Percentiles rank a stretch among this genome's conserved stretches.
These are phyloP conservation scores for Agonum fuliginosum DNA, from an alignment of 2,888 invertebrate species.

Conservation along the genomic window DNA sequence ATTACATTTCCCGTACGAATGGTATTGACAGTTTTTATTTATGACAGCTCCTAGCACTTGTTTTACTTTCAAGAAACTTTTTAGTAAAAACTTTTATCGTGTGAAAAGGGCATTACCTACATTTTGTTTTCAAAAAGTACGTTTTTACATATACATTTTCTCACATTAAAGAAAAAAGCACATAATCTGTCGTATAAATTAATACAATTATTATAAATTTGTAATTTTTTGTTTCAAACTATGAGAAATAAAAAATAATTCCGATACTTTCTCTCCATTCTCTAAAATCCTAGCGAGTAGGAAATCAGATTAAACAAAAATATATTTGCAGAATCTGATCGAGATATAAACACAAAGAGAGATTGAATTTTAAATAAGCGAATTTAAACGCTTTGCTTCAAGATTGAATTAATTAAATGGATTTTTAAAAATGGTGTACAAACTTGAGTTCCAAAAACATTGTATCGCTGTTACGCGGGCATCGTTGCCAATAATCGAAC, in stretches of 20 bases:
- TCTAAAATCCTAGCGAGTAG: not conserved
- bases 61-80: too few species aligned
- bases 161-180: too few species aligned
- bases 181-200: too few species aligned
- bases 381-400: constrained; percentile 20
- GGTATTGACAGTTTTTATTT: too few species aligned
- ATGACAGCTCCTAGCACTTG: too few species aligned
- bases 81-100: too few species aligned
- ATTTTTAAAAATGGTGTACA: not conserved
- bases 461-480: not conserved
- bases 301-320: constrained; percentile 5
- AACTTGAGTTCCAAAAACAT: not conserved
- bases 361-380: constrained; percentile 34
- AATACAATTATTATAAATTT: too few species aligned
- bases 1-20: too few species aligned
- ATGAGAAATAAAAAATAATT: not conserved
- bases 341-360: constrained; percentile 20
- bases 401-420: constrained; percentile 35
- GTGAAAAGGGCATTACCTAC: too few species aligned
- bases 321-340: constrained; percentile 26
- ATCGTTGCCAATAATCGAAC: constrained; percentile 5
- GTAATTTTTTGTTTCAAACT: not conserved
- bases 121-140: too few species aligned
- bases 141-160: too few species aligned
- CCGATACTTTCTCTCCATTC: too few species aligned